phyloP scores from a whole-genome alignment of 2,797 vertebrate genomes.

The Silurus lanzhouensis region DNA sequence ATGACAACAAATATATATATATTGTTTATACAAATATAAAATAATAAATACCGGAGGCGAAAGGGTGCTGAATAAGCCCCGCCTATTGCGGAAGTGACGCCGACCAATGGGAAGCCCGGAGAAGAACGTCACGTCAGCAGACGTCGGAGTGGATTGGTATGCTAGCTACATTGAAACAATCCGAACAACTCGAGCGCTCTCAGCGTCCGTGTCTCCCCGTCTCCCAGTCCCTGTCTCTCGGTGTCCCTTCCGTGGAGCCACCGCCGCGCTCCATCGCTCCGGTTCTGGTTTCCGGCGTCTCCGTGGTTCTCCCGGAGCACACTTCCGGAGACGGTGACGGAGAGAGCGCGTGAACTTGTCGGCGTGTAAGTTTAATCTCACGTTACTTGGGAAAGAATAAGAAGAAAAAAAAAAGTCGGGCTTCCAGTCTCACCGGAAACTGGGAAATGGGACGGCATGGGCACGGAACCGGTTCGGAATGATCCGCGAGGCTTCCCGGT shows the following conservation, averaged over 20 bases:
- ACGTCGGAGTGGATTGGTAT: slow-evolving; percentile 80
- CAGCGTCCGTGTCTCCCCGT: no score
- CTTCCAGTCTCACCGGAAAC: no score
- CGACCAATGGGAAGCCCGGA: slow-evolving; percentile 76
- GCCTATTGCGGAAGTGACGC: slow-evolving; percentile 80
- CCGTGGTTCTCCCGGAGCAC: not conserved
- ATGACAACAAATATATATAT: no score
- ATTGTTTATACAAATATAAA: no score
- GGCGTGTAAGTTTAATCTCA: slow-evolving; percentile 18
- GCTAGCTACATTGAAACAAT: slow-evolving; percentile 72
- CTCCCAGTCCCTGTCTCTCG: no score
- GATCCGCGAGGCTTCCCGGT: slow-evolving; percentile 43
- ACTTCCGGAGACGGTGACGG: no score
- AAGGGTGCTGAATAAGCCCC: slow-evolving; percentile 78
- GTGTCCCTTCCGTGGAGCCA: slow-evolving; percentile 15
- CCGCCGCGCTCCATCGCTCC: slow-evolving; percentile 21
- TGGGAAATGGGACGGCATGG: no score
- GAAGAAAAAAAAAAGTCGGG: slow-evolving; percentile 23
- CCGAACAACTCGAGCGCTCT: slow-evolving; percentile 69
- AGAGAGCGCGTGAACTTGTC: not conserved
- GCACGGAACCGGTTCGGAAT: slow-evolving; percentile 71
- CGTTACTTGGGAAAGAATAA: not conserved
- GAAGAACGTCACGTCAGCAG: slow-evolving; percentile 81
- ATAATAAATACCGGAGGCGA: slow-evolving; percentile 58
- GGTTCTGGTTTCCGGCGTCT: not conserved